Percentiles rank a stretch among this genome's conserved stretches.
phyloP scores from a whole-genome alignment of 2,888 invertebrate genomes.

The Drosophila tripunctata region DNA sequence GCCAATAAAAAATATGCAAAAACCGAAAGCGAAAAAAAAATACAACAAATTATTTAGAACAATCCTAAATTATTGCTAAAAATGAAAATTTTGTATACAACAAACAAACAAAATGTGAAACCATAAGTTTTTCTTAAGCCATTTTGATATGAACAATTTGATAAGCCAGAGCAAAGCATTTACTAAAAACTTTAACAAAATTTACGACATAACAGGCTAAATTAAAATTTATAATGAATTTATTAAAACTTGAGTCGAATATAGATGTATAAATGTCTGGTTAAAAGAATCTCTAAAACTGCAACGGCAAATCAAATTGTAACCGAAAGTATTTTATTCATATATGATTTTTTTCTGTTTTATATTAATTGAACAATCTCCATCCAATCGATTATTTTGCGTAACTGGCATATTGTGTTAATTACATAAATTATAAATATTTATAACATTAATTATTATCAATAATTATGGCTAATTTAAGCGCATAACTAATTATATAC shows the following conservation, averaged over 20 bases:
- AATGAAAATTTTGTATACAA: conserved; percentile 47
- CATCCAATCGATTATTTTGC: conserved; percentile 42
- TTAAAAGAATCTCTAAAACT: conserved; percentile 12
- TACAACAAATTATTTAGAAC: conserved; percentile 53
- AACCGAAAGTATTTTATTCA: conserved; percentile 59
- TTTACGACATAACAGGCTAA: conserved; percentile 1
- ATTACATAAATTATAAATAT: conserved; percentile 29
- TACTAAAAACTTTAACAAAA: conserved; percentile 23
- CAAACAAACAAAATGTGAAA: conserved; percentile 19
- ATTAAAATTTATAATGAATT: too few relatives aligned
- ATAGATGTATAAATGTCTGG: neutral
- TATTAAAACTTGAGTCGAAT: neutral
- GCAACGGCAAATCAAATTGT: conserved; percentile 39
- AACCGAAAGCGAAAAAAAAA: conserved; percentile 11
- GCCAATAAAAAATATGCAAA: conserved; percentile 56
- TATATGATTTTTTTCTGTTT: conserved; percentile 16
- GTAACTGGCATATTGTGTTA: conserved; percentile 61
- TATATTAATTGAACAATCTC: conserved; percentile 40
- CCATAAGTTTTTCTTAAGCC: conserved; percentile 35
- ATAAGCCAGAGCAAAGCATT: conserved; percentile 68
- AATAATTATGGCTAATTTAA: conserved; percentile 63
- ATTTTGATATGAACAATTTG: conserved; percentile 51
- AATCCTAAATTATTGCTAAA: conserved; percentile 54
- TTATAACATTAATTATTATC: conserved; percentile 33
- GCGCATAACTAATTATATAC: conserved; percentile 67